Conservation (phyloP, 2,888 invertebrate species). For the Pimpla rufipes region DNA sequence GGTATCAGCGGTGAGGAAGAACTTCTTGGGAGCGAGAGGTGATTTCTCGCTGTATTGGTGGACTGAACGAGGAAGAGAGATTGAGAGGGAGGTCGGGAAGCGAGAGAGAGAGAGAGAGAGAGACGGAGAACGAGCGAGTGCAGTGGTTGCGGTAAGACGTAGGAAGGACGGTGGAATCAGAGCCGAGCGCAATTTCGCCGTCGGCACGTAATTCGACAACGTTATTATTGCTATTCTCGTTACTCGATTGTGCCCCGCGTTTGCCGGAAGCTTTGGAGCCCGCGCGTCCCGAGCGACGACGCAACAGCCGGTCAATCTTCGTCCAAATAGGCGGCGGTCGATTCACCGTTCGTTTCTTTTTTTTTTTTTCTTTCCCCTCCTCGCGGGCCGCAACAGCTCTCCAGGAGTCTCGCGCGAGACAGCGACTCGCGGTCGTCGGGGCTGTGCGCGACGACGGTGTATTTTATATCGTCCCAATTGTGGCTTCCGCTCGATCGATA, state of each 20-base stretch:
- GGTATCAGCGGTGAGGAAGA: slow-evolving; percentile 64
- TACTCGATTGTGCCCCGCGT: neutral
- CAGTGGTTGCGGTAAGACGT: neutral
- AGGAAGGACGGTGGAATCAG: slow-evolving; percentile 51
- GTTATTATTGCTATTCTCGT: slow-evolving; percentile 22
- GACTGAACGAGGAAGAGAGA: slow-evolving; percentile 58
- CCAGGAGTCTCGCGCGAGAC: neutral
- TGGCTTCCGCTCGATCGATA: slow-evolving; percentile 14
- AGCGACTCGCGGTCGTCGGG: neutral
- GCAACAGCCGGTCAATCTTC: slow-evolving; percentile 5
- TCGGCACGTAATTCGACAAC: neutral
- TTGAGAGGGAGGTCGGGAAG: slow-evolving; percentile 21
- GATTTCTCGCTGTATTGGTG: slow-evolving; percentile 27
- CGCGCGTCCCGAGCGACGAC: neutral
- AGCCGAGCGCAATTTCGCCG: neutral
- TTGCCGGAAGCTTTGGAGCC: slow-evolving; percentile 4
- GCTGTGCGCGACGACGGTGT: neutral
- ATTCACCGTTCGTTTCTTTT: neutral
- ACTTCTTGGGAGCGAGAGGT: slow-evolving; percentile 56
- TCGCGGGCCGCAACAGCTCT: neutral
- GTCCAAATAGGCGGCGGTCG: neutral
- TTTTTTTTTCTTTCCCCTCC: neutral
- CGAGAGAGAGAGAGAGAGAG: slow-evolving; percentile 11
- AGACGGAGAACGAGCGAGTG: slow-evolving; percentile 50
- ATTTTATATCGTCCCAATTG: slow-evolving; percentile 21